Percentiles rank a stretch among this genome's conserved stretches.
phyloP scores from a whole-genome alignment of 2,113 vertebrate genomes.

The Hyperopisus bebe region DNA sequence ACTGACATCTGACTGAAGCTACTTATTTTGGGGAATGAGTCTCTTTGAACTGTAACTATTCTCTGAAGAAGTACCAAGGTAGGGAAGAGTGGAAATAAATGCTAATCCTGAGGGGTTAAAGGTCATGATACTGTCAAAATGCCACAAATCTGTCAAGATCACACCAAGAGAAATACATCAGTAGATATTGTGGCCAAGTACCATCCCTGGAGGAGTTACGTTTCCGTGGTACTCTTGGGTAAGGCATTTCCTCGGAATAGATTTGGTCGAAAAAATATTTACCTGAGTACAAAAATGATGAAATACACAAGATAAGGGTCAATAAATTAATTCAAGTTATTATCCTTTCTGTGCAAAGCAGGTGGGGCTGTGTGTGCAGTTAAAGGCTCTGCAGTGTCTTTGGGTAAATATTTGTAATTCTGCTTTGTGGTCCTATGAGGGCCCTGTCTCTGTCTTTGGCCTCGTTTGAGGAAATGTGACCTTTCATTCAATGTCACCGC shows the following conservation, averaged over 20 bases:
- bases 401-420: background rate
- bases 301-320: background rate
- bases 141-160: background rate
- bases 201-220: background rate
- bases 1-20: background rate
- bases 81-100: background rate
- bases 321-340: background rate
- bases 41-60: background rate
- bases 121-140: background rate
- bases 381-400: background rate
- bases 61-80: background rate
- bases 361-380: background rate
- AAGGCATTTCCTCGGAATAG: background rate
- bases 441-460: background rate
- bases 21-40: background rate
- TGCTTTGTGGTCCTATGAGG: background rate
- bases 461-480: background rate
- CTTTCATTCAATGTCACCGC: background rate
- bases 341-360: background rate
- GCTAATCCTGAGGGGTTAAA: background rate
- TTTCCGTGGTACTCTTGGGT: background rate
- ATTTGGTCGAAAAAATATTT: background rate
- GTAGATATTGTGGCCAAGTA: background rate
- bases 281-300: background rate
- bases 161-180: background rate